Evolutionary conservation across 2,888 invertebrate genomes (phyloP), one percentile per base, ranked within the genome.

Genomic region (Invenusta paracnida): DNA sequence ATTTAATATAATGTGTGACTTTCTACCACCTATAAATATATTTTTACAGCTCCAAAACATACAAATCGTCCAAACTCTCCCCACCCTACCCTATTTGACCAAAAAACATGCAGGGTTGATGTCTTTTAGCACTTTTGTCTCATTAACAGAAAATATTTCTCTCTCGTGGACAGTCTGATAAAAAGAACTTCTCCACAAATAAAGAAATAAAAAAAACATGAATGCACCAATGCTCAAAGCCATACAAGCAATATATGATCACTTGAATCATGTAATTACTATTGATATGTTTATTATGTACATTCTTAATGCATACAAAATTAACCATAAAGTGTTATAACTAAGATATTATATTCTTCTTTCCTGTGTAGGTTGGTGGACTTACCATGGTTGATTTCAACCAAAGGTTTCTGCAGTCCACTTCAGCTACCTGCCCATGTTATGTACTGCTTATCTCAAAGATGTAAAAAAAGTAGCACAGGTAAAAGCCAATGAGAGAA

Each of bases 391-490:
- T 48, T 17, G 17, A 48, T 17, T 11, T 48, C 48, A 48, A 48
- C 17, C 48, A 48, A 17, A 48, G 48, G 48, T 48, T 48, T 48
- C 17, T 48, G n/a, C 17, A 48, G 48, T 48, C 48, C 48, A 48
- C 48, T 11, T 48, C 48, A 48, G 73, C 73, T 23, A 23, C 73
- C 5, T 5, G 25, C 73, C 5, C 73, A 73, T 23, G 25, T 73
- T 73, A 73, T 13, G 73, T n/a, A n/a, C 11, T 73, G 23, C 73
- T 23, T 25, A 73, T 73, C 73, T 73, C 25, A 2, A n/a, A 5
- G 73, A 73, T 73, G 25, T 13, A 23, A 73, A 73, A 73, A 73
- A 73, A 73, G 73, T 23, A 73, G 73, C 73, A 73, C 17, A n/a
- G 73, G 25, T 2, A 17, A 48, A 5, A 48, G 48, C 48, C 48